Evolutionary conservation across 2,888 invertebrate species (phyloP).

Genomic region (Coenonympha arcania): DNA sequence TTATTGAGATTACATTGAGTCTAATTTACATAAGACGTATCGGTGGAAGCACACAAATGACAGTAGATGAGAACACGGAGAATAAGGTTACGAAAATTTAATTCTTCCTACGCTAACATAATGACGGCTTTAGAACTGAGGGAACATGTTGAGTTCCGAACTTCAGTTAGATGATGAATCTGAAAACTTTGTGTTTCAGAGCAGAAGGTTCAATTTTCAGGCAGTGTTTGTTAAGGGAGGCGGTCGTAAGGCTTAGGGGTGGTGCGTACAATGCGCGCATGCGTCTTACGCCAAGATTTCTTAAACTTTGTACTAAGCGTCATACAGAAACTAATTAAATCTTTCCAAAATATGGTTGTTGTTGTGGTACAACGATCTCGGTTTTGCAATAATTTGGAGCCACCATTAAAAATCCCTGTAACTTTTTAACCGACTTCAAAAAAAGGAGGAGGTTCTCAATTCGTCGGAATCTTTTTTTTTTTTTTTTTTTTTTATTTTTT

Average conservation of each 20-base stretch:
- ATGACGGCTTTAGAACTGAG: slow-evolving; percentile 67
- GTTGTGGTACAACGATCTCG: neutral
- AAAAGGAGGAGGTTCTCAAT: too few relatives aligned
- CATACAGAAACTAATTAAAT: slow-evolving; percentile 7
- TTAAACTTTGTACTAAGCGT: slow-evolving; percentile 38
- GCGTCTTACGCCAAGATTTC: slow-evolving; percentile 63
- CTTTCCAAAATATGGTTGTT: neutral
- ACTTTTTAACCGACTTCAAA: too few relatives aligned
- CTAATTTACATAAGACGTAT: slow-evolving; percentile 1
- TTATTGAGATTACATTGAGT: slow-evolving; percentile 26
- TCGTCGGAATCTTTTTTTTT: too few relatives aligned
- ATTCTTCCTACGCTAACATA: slow-evolving; percentile 65
- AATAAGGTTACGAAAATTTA: slow-evolving; percentile 60
- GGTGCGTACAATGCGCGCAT: slow-evolving; percentile 70
- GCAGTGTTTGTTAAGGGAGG: slow-evolving; percentile 53
- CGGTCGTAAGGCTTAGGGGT: slow-evolving; percentile 73
- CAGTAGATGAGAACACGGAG: slow-evolving; percentile 45
- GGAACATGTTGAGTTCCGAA: slow-evolving; percentile 55
- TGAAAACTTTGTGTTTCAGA: slow-evolving; percentile 45
- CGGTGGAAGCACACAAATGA: slow-evolving; percentile 17
- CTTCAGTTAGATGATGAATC: slow-evolving; percentile 49
- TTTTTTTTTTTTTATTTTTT: too few relatives aligned
- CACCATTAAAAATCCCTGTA: too few relatives aligned
- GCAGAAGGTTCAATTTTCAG: slow-evolving; percentile 61
- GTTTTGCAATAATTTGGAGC: too few relatives aligned